Conservation (phyloP, 2,797 vertebrate species). For the Heteromormyrus szaboi region DNA sequence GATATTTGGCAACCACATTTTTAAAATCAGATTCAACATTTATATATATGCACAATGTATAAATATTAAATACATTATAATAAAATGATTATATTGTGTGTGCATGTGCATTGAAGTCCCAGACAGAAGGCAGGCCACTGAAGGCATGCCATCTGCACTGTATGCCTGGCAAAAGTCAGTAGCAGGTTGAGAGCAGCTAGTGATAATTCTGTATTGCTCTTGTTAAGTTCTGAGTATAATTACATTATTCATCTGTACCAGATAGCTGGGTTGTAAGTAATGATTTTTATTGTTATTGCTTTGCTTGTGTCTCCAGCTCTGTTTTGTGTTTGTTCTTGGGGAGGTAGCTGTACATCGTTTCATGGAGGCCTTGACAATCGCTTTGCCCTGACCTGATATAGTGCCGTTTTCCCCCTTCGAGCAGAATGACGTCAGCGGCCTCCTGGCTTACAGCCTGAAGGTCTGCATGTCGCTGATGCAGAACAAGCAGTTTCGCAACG, state of each 20-base stretch:
- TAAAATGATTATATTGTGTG: background rate
- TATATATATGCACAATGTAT: background rate
- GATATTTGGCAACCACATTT: background rate
- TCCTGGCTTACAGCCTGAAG: slow-evolving; percentile 95
- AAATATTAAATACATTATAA: background rate
- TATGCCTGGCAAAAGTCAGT: background rate
- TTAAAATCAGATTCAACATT: background rate
- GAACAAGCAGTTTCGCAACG: slow-evolving; percentile 95
- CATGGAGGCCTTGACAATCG: background rate
- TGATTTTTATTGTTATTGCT: background rate
- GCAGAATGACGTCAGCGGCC: slow-evolving; percentile 89
- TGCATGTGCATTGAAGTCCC: background rate
- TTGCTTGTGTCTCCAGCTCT: background rate
- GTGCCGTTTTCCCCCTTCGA: slow-evolving; percentile 30
- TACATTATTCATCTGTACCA: background rate
- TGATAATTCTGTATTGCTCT: background rate
- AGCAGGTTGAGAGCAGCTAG: background rate
- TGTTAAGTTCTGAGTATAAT: background rate
- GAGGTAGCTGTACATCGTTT: background rate
- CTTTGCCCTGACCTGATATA: background rate
- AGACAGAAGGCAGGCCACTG: background rate
- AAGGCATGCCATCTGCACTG: background rate
- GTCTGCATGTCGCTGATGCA: slow-evolving; percentile 99
- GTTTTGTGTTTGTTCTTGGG: background rate
- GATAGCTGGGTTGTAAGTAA: background rate